Conservation (phyloP, 1,140 invertebrate species). For the Potamilus streckersoni region DNA sequence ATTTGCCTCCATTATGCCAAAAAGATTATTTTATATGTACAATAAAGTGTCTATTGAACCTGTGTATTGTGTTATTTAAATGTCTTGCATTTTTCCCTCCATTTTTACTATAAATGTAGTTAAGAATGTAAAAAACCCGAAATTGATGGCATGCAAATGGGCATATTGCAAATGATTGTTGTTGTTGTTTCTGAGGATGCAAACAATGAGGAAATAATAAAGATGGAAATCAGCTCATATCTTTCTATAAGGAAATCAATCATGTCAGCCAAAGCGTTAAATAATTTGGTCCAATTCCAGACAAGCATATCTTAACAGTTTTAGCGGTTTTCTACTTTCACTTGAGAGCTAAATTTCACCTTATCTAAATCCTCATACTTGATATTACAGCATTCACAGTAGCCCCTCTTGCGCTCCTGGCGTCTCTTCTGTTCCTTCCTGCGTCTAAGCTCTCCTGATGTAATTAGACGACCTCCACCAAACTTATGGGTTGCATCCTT, state of each 20-base stretch:
- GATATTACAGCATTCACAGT: constrained; percentile 59
- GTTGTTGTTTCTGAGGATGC: neutral
- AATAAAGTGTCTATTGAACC: no score
- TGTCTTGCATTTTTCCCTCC: no score
- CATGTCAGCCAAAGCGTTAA: neutral
- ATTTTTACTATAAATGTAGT: no score
- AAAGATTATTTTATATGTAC: no score
- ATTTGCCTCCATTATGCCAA: no score
- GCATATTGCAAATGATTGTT: no score
- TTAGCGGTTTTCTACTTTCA: neutral
- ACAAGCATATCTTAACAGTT: neutral
- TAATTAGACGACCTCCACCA: constrained; percentile 46
- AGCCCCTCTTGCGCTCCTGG: constrained; percentile 51
- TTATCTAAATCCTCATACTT: constrained; percentile 58
- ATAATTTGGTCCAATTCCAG: neutral
- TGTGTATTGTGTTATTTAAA: no score
- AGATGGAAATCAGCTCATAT: neutral
- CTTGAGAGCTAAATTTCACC: constrained; percentile 25
- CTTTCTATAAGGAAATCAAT: neutral
- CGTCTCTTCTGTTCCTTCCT: constrained; percentile 36
- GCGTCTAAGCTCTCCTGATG: constrained; percentile 52
- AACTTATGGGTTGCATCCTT: neutral
- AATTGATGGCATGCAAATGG: no score
- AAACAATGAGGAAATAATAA: neutral
- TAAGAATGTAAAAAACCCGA: no score